These are phyloP conservation scores for Octodonta nipae DNA, from an alignment of 2,888 invertebrate genomes.

Conservation along the genomic window DNA sequence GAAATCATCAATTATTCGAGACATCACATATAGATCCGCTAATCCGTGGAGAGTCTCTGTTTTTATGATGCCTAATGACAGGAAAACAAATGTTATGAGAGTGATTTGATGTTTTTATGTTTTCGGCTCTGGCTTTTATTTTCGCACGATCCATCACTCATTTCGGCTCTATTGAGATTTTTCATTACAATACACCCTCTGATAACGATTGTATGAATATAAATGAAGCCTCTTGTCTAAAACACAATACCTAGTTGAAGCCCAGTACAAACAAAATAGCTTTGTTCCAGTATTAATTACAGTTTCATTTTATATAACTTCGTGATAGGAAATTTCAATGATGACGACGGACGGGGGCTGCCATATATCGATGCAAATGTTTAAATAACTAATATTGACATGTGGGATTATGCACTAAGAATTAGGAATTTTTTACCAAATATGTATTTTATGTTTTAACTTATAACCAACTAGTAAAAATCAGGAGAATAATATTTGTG, in stretches of 20 bases:
- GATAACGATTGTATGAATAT: constrained; percentile 9
- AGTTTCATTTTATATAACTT: neutral
- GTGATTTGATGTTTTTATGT: constrained; percentile 31
- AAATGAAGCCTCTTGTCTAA: constrained; percentile 10
- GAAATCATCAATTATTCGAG: constrained; percentile 6
- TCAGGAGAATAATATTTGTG: too few species aligned
- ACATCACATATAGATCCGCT: constrained; percentile 6
- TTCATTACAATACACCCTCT: constrained; percentile 12
- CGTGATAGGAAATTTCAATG: too few species aligned
- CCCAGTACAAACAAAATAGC: constrained; percentile 1
- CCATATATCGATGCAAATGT: too few species aligned
- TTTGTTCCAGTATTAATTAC: neutral
- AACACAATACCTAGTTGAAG: constrained; percentile 8
- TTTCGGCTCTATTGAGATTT: constrained; percentile 13
- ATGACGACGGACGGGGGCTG: too few species aligned
- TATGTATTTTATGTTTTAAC: too few species aligned
- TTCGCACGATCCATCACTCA: constrained; percentile 6
- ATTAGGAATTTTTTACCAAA: too few species aligned
- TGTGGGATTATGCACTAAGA: too few species aligned
- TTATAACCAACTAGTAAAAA: too few species aligned
- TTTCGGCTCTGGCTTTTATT: constrained; percentile 7
- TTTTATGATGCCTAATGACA: constrained; percentile 22
- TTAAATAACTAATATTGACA: too few species aligned
- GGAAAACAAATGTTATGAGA: constrained; percentile 31
- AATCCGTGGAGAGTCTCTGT: constrained; percentile 6